These are phyloP conservation scores for Ammospiza maritima DNA, from an alignment of 2,797 vertebrate species.

Conservation along the genomic window DNA sequence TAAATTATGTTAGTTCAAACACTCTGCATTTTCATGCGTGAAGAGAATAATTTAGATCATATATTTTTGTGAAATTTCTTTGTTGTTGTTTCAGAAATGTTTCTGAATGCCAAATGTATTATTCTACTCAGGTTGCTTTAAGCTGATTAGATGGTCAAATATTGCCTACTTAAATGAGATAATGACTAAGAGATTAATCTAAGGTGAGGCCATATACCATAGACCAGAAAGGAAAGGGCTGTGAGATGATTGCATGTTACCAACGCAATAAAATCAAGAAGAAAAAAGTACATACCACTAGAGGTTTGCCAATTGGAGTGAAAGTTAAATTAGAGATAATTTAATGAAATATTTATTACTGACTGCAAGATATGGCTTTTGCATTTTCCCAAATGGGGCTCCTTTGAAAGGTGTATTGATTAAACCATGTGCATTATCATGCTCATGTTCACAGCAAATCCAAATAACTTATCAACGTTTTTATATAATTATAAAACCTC, in stretches of 20 bases:
- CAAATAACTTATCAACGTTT: background rate
- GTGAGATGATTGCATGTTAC: constrained; percentile 11
- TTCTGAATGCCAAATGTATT: background rate
- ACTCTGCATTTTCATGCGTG: background rate
- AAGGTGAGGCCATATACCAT: background rate
- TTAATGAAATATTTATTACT: constrained; percentile 62
- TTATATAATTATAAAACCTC: background rate
- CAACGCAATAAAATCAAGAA: constrained; percentile 33
- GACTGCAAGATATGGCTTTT: constrained; percentile 15
- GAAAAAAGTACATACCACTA: background rate
- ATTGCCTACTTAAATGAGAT: constrained; percentile 24
- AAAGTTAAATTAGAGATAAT: constrained; percentile 50
- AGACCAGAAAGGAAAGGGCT: constrained; percentile 38
- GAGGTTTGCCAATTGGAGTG: background rate
- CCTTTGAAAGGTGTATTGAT: constrained; percentile 26
- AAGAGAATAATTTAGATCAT: background rate
- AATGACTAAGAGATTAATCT: constrained; percentile 22
- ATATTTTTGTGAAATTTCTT: constrained; percentile 34
- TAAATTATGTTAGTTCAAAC: constrained; percentile 34
- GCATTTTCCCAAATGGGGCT: constrained; percentile 27
- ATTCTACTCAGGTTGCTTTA: background rate
- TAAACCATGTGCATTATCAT: background rate
- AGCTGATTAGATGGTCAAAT: constrained; percentile 43
- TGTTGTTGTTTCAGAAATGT: background rate
- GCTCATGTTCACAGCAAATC: background rate